Evolutionary conservation across 2,888 invertebrate genomes (phyloP).

Genomic region (Onchidella celtica): DNA sequence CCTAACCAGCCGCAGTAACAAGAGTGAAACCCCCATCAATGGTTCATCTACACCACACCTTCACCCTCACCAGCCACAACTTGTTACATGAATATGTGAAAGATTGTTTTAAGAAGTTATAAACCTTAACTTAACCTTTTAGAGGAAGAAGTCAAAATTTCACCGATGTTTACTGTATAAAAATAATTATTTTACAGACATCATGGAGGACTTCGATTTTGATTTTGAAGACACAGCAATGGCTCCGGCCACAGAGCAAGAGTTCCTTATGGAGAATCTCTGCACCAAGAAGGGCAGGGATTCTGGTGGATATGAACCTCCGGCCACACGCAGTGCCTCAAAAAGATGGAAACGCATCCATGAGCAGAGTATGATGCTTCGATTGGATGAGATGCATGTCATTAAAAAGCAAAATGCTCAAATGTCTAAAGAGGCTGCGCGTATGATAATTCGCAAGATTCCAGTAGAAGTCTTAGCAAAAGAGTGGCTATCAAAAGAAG

Average conservation of each 20-base stretch:
- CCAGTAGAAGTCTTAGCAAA: conserved; percentile 77
- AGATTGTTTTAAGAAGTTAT: too few species aligned
- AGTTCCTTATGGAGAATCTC: conserved; percentile 40
- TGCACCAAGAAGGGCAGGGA: conserved; percentile 51
- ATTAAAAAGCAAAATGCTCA: conserved; percentile 71
- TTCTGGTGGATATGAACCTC: conserved; percentile 57
- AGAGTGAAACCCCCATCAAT: too few species aligned
- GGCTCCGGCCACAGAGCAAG: conserved; percentile 15
- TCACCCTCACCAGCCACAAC: too few species aligned
- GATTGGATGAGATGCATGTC: conserved; percentile 71
- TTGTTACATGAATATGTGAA: too few species aligned
- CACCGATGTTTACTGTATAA: too few species aligned
- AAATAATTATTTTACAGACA: too few species aligned
- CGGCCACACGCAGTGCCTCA: conserved; percentile 71
- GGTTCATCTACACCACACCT: too few species aligned
- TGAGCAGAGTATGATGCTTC: conserved; percentile 77
- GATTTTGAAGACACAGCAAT: conserved; percentile 35
- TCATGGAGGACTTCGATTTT: conserved; percentile 49
- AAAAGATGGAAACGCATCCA: conserved; percentile 75
- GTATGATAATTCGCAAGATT: conserved; percentile 75
- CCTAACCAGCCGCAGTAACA: too few species aligned
- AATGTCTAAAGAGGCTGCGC: conserved; percentile 71
- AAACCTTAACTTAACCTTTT: too few species aligned
- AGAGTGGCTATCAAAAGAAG: conserved; percentile 76
- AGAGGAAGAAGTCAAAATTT: too few species aligned